Evolutionary conservation across 2,797 vertebrate species (phyloP).

Genomic region (Pipistrellus pygmaeus): DNA sequence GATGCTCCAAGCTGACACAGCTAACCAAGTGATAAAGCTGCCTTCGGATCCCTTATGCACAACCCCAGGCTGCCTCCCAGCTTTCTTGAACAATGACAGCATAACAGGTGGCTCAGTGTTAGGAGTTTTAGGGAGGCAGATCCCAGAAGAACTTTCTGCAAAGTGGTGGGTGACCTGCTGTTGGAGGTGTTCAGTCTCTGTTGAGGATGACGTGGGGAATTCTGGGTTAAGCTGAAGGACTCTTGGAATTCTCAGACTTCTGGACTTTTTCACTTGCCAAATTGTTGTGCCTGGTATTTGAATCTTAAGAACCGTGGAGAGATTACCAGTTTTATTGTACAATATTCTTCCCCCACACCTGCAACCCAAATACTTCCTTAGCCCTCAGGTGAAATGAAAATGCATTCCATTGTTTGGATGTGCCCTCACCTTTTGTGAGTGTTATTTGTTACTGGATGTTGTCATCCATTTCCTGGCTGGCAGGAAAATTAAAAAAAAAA

Average conservation of each 20-base stretch:
- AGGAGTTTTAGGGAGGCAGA: not conserved
- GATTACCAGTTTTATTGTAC: not conserved
- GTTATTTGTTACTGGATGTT: not conserved
- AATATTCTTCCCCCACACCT: not conserved
- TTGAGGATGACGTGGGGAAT: not conserved
- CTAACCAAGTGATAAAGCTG: not conserved
- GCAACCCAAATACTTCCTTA: not conserved
- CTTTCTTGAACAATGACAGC: too few relatives aligned
- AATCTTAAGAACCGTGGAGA: not conserved
- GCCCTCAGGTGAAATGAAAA: not conserved
- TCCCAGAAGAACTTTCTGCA: not conserved
- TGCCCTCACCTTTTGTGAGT: not conserved
- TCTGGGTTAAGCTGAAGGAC: not conserved
- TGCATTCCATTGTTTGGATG: not conserved
- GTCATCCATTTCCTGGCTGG: not conserved
- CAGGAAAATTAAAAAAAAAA: not conserved
- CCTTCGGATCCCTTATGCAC: accelerated
- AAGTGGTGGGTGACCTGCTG: not conserved
- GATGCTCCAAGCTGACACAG: not conserved
- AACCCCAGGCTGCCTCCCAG: not conserved
- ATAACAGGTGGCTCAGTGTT: not conserved
- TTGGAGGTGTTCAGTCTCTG: not conserved
- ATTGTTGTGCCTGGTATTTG: not conserved
- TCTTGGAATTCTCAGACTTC: not conserved
- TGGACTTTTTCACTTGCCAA: not conserved